Evolutionary conservation across 2,797 vertebrate species (phyloP).

Genomic region (Silurus aristotelis): DNA sequence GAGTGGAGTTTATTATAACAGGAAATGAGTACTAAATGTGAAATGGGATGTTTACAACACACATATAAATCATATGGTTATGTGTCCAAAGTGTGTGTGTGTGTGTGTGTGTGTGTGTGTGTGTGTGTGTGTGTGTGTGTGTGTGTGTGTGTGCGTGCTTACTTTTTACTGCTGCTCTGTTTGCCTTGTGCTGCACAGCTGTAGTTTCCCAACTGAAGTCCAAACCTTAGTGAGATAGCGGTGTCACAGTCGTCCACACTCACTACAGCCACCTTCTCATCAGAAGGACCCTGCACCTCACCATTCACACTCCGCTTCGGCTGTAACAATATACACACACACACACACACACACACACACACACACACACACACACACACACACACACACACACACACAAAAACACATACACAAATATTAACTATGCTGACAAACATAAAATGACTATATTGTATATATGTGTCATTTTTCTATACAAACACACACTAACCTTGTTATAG

Average conservation of each 20-base stretch:
- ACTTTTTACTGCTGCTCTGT: slow-evolving; percentile 98
- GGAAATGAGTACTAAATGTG: too few species aligned
- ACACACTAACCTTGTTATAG: slow-evolving; percentile 89
- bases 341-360: slow-evolving; percentile 10
- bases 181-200: slow-evolving; percentile 92
- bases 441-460: not conserved
- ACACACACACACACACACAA: slow-evolving; percentile 30
- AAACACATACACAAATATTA: slow-evolving; percentile 15
- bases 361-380: slow-evolving; percentile 33
- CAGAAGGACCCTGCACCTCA: slow-evolving; percentile 90
- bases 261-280: slow-evolving; percentile 94
- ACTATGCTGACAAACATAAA: not conserved
- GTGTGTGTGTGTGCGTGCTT: slow-evolving; percentile 63
- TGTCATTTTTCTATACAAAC: not conserved
- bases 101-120: too few species aligned
- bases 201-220: slow-evolving; percentile 90
- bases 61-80: too few species aligned
- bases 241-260: slow-evolving; percentile 92
- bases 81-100: too few species aligned
- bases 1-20: too few species aligned
- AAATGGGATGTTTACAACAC: too few species aligned
- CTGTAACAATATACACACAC: slow-evolving; percentile 65
- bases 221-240: slow-evolving; percentile 89
- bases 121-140: not conserved
- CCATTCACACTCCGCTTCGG: slow-evolving; percentile 87